Evolutionary conservation across 2,797 vertebrate species (phyloP).

Genomic region (Hapalemur alaotrensis): DNA sequence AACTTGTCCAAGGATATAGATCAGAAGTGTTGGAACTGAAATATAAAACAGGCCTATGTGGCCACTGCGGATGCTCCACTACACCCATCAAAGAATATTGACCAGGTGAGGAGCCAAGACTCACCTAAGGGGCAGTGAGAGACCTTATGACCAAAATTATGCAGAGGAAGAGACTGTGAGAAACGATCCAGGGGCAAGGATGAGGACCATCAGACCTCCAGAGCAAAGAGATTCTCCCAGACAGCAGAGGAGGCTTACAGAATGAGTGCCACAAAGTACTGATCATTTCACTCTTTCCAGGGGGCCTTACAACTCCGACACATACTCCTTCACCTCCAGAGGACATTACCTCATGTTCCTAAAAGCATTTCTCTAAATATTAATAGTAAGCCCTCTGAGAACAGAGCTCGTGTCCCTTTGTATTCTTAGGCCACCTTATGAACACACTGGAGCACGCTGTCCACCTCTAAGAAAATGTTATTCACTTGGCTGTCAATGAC

Average conservation of each 20-base stretch:
- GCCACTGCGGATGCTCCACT: accelerated
- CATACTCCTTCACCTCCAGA: not conserved
- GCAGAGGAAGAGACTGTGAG: not conserved
- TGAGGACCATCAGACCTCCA: not conserved
- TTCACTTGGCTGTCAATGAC: not conserved
- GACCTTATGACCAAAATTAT: too few species aligned
- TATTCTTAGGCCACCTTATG: not conserved
- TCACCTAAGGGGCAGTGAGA: not conserved
- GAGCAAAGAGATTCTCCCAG: not conserved
- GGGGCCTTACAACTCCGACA: not conserved
- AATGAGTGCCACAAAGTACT: not conserved
- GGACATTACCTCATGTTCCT: not conserved
- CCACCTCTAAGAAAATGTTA: not conserved
- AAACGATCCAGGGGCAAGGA: not conserved
- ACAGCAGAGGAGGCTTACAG: not conserved
- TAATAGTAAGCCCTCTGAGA: not conserved
- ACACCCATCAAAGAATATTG: not conserved
- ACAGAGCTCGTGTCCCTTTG: not conserved
- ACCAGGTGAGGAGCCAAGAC: not conserved
- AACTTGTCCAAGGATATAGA: not conserved
- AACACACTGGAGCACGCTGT: not conserved
- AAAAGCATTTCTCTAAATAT: not conserved
- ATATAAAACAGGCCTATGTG: not conserved
- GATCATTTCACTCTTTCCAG: not conserved
- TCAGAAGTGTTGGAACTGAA: not conserved